phyloP scores from a whole-genome alignment of 1,140 invertebrate species.

The Drosophila elegans region DNA sequence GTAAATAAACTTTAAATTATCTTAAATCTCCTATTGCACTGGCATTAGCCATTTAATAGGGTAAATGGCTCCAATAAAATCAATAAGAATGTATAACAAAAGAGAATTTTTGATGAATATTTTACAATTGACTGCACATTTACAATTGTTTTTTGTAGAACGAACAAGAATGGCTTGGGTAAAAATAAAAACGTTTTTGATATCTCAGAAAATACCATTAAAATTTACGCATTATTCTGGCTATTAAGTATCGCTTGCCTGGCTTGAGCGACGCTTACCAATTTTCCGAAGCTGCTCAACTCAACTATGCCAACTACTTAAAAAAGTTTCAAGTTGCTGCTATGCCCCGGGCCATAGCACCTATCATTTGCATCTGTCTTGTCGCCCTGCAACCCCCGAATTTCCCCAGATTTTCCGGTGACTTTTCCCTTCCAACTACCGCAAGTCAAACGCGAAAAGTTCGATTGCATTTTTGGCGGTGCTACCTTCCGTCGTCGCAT shows the following conservation, averaged over 20 bases:
- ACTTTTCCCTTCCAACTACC: constrained; percentile 21
- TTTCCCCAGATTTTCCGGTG: constrained; percentile 26
- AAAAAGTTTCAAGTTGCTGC: constrained; percentile 32
- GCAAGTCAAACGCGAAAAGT: constrained; percentile 48
- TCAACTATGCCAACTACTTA: constrained; percentile 59
- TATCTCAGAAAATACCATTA: constrained; percentile 11
- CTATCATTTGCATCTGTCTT: constrained; percentile 46
- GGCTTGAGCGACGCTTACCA: constrained; percentile 23
- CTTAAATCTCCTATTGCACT: too few species aligned
- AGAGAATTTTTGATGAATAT: constrained; percentile 17
- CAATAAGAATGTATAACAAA: constrained; percentile 26
- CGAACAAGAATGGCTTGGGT: neutral
- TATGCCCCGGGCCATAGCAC: constrained; percentile 24
- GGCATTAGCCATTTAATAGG: constrained; percentile 6
- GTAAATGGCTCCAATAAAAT: constrained; percentile 2
- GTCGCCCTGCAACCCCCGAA: neutral
- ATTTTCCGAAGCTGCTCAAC: constrained; percentile 24
- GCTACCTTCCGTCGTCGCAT: neutral
- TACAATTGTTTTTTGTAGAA: constrained; percentile 56
- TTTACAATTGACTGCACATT: constrained; percentile 49
- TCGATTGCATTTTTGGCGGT: constrained; percentile 53
- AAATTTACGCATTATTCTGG: constrained; percentile 54
- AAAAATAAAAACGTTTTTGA: constrained; percentile 18
- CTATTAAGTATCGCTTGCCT: constrained; percentile 31
- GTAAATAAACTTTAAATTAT: neutral